A percentile compares a stretch with the other conserved stretches of the same genome.
These are phyloP conservation scores for Morinoia aosen DNA, from an alignment of 2,888 invertebrate genomes.

Conservation along the genomic window DNA sequence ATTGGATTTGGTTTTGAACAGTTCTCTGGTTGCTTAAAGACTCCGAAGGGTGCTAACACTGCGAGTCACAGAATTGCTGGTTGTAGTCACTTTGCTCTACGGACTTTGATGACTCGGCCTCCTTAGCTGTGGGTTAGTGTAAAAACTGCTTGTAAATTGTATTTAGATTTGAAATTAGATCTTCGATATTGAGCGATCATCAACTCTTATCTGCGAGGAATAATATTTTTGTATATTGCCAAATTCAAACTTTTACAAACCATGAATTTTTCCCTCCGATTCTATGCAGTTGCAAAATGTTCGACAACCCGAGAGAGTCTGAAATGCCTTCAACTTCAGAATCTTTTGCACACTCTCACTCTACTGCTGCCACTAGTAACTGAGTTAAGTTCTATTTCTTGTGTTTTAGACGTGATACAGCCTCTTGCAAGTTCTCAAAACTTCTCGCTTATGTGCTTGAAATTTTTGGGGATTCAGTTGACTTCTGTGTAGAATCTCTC, in stretches of 20 bases:
- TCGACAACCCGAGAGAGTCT: not conserved
- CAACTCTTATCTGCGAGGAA: not conserved
- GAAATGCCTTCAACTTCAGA: not conserved
- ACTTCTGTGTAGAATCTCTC: not conserved
- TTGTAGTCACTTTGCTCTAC: not conserved
- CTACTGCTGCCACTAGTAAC: not conserved
- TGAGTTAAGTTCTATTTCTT: not conserved
- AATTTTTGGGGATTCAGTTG: not conserved
- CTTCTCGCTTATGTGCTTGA: not conserved
- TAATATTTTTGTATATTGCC: not conserved
- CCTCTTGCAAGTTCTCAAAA: too few species aligned
- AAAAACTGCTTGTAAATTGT: too few species aligned
- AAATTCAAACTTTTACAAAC: not conserved
- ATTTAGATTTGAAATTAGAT: not conserved
- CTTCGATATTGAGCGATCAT: not conserved
- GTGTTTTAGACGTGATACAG: not conserved
- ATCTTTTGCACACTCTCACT: not conserved
- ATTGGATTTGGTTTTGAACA: not conserved
- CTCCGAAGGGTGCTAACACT: not conserved
- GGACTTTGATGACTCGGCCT: not conserved
- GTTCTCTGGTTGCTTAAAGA: not conserved
- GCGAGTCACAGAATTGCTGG: not conserved
- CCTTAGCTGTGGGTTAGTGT: not conserved
- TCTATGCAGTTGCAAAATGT: not conserved
- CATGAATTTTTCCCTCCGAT: not conserved